phyloP scores from a whole-genome alignment of 2,797 vertebrate genomes.

The Podarcis lilfordi region DNA sequence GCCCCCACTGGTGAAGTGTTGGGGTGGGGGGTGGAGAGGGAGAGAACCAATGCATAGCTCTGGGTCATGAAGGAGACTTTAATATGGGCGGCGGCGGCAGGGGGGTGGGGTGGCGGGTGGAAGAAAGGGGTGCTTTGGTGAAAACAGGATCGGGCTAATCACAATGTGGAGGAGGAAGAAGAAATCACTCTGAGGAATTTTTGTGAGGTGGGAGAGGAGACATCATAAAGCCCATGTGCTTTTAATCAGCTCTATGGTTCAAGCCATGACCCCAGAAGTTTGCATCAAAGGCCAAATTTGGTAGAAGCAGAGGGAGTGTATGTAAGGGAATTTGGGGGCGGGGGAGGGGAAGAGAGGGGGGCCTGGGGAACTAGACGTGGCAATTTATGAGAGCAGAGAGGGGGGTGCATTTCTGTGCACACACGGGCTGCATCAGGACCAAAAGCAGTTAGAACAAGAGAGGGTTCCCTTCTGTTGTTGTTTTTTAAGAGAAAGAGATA shows the following conservation, averaged over 20 bases:
- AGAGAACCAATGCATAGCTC: background rate
- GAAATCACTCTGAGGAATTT: constrained; percentile 60
- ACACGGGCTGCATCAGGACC: background rate
- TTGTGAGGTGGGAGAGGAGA: constrained; percentile 11
- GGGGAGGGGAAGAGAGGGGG: background rate
- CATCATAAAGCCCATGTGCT: constrained; percentile 30
- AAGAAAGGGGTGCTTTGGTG: background rate
- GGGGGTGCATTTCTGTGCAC: background rate
- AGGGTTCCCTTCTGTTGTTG: no score
- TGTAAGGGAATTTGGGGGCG: background rate
- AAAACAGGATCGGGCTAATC: background rate
- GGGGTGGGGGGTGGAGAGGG: background rate
- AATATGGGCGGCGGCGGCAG: background rate
- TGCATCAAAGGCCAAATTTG: constrained; percentile 16
- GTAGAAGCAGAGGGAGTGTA: background rate
- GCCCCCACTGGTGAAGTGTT: background rate
- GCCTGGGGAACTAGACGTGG: background rate
- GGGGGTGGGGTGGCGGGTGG: no score
- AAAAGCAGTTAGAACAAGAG: background rate
- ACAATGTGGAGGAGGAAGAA: constrained; percentile 29
- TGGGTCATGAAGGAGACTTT: background rate
- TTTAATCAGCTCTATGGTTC: constrained; percentile 24
- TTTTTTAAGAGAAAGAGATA: background rate
- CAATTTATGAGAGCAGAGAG: background rate
- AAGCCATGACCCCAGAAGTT: constrained; percentile 24